A percentile compares a stretch with the other conserved stretches of the same genome.
phyloP scores from a whole-genome alignment of 2,888 invertebrate species.

The Agonopterix alstromeriana region DNA sequence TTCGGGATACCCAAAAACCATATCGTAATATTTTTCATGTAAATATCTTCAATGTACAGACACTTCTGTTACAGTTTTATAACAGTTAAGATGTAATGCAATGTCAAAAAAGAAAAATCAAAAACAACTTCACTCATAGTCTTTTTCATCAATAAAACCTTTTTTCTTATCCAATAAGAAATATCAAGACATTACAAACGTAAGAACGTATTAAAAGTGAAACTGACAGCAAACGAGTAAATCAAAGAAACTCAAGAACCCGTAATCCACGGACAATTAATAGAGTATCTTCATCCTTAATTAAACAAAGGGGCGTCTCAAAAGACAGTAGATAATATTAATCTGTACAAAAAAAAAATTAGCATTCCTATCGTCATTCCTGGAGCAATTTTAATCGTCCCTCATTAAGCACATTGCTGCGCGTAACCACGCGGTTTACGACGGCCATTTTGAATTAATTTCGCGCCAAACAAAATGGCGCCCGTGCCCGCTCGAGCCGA shows the following conservation, averaged over 20 bases:
- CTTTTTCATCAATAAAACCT: too few species aligned
- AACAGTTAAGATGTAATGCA: too few species aligned
- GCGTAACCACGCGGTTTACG: slow-evolving; percentile 58
- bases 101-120: too few species aligned
- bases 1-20: too few species aligned
- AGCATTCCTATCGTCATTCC: slow-evolving; percentile 51
- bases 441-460: slow-evolving; percentile 70
- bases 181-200: too few species aligned
- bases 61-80: too few species aligned
- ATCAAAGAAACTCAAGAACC: slow-evolving; percentile 1
- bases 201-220: not conserved
- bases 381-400: slow-evolving; percentile 60
- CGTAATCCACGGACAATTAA: not conserved
- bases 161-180: too few species aligned
- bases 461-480: slow-evolving; percentile 62
- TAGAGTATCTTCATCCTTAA: slow-evolving; percentile 5
- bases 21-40: too few species aligned
- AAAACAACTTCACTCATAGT: too few species aligned
- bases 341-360: slow-evolving; percentile 28
- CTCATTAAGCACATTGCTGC: slow-evolving; percentile 64
- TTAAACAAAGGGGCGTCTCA: slow-evolving; percentile 6
- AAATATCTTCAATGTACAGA: too few species aligned
- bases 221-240: not conserved
- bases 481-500: slow-evolving; percentile 21
- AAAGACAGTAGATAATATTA: slow-evolving; percentile 17